phyloP scores from a whole-genome alignment of 2,888 invertebrate genomes.

The Orthosia gothica region DNA sequence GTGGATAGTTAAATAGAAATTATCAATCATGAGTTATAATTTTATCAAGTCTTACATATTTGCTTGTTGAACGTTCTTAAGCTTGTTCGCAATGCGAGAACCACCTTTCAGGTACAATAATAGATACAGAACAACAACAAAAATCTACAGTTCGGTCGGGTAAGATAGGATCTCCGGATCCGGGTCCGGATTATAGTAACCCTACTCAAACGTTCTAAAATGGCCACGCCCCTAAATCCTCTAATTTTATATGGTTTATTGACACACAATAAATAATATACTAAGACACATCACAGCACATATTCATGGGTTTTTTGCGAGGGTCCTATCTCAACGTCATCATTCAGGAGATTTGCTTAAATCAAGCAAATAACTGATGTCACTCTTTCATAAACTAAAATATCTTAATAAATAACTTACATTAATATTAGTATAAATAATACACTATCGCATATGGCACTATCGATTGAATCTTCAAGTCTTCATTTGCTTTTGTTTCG shows the following conservation, averaged over 20 bases:
- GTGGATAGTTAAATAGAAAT: no score
- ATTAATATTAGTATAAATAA: slow-evolving; percentile 42
- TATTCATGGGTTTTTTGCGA: no score
- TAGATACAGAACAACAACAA: background rate
- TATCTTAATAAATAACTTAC: slow-evolving; percentile 34
- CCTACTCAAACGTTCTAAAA: slow-evolving; percentile 2
- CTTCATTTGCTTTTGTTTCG: slow-evolving; percentile 22
- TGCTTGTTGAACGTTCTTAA: no score
- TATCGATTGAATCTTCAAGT: slow-evolving; percentile 22
- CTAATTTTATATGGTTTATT: no score
- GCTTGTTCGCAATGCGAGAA: no score
- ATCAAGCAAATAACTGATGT: no score
- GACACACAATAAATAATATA: background rate
- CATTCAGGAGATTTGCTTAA: no score
- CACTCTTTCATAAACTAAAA: slow-evolving; percentile 20
- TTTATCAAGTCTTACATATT: no score
- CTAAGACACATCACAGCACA: slow-evolving; percentile 17
- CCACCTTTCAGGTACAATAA: background rate
- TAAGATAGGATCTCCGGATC: no score
- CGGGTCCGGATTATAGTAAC: background rate
- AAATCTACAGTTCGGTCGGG: background rate
- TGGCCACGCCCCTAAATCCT: background rate
- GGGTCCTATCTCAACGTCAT: no score
- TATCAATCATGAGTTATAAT: background rate
- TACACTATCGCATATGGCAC: slow-evolving; percentile 59